phyloP scores from a whole-genome alignment of 2,113 vertebrate genomes.

The Stegostoma tigrinum region DNA sequence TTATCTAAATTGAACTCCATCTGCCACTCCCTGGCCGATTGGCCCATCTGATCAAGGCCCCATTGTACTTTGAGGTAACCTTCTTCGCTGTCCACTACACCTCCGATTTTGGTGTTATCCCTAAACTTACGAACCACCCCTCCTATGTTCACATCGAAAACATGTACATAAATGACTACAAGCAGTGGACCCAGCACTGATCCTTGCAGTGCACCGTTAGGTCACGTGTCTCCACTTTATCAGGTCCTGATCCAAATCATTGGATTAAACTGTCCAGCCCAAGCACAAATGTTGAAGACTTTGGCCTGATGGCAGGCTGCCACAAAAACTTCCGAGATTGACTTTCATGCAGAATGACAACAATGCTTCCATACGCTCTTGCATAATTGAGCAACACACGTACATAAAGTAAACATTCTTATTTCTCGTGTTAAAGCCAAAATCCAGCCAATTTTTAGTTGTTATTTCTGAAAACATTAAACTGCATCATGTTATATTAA shows the following conservation, averaged over 20 bases:
- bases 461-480: background rate
- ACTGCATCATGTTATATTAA: background rate
- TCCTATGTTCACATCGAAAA: no score
- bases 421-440: background rate
- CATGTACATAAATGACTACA: no score
- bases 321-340: background rate
- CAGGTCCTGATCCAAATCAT: background rate
- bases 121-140: no score
- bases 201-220: no score
- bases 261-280: background rate
- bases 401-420: background rate
- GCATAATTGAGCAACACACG: background rate
- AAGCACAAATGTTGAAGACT: background rate
- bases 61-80: no score
- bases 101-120: no score
- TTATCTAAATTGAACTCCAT: no score
- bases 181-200: no score
- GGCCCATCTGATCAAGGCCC: no score
- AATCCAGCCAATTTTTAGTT: background rate
- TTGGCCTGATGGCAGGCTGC: background rate
- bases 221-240: background rate
- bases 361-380: background rate
- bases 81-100: no score
- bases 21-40: no score
- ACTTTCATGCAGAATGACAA: background rate